Evolutionary conservation across 2,113 vertebrate species (phyloP).

Genomic region (Microtus oregoni): DNA sequence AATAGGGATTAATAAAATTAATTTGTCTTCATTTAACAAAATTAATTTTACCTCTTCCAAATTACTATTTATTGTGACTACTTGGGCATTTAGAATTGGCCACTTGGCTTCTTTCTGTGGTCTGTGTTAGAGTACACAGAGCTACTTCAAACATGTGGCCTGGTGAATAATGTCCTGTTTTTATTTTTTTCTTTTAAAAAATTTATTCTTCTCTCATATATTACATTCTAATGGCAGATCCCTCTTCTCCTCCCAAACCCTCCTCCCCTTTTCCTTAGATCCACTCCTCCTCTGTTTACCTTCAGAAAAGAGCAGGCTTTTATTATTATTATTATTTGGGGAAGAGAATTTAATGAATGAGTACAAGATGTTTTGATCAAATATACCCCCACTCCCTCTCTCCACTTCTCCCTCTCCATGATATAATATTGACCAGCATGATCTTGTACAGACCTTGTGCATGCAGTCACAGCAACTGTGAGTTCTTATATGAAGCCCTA

Average conservation of each 20-base stretch:
- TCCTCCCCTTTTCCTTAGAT: neutral
- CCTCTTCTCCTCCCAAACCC: neutral
- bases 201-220: neutral
- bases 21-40: neutral
- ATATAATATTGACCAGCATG: neutral
- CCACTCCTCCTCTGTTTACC: neutral
- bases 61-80: neutral
- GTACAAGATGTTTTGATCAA: neutral
- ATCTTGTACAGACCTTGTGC: neutral
- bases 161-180: neutral
- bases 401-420: neutral
- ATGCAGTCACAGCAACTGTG: neutral
- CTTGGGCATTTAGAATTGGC: neutral
- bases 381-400: neutral
- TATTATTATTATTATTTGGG: too few relatives aligned
- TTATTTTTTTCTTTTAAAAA: neutral
- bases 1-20: constrained; percentile 29
- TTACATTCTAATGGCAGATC: neutral
- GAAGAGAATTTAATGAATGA: neutral
- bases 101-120: neutral
- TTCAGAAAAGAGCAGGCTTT: neutral
- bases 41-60: neutral
- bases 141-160: neutral
- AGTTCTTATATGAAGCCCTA: neutral
- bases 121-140: neutral